Base-by-base conservation (phyloP, 92 coral and sea anemone genomes). In the Micromussa lordhowensis region DNA sequence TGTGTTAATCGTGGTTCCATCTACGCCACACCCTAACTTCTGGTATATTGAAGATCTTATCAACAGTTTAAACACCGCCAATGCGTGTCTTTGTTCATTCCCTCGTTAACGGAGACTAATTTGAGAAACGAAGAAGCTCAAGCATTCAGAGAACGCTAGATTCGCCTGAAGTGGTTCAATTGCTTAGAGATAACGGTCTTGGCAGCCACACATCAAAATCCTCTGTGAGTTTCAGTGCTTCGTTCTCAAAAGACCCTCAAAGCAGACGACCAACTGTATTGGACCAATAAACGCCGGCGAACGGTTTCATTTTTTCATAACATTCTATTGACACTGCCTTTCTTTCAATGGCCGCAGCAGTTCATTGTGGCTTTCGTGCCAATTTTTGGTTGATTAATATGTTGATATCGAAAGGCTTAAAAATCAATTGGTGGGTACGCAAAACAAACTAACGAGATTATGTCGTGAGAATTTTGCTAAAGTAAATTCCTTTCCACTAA, bases 1-100 rank as follows among this genome's bases (percentile, higher is more conserved):
- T 84, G 63, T 51, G 86, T 84, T 73, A 44, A 48, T 74, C 71
- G 81, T 31, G 87, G 80, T 32, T 84, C 72, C 18, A 38, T 26
- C 18, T 30, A 17, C 26, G 81, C 88, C 80, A 53, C 81, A n/a
- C 88, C 88, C 69, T 55, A 4, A 36, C 55, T 82, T 18, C 51
- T 55, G 80, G 70, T 40, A 73, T 18, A 66, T 66, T 82, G 76
- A 84, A 84, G 72, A 84, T 71, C 12, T 30, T 70, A 84, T 84
- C 88, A 84, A 72, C 88, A 84, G 81, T 58, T 84, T 84, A 84
- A 84, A 74, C 58, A 84, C 73, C 57, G 81, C 30, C 49, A 83
- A 31, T 48, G 78, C 30, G 51, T 40, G 44, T 32, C 68, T 44
- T 51, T 34, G 79, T 82, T 83, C 77, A 76, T 82, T 82, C 86